phyloP scores from a whole-genome alignment of 2,113 vertebrate species.

The Microcebus tavaratra region DNA sequence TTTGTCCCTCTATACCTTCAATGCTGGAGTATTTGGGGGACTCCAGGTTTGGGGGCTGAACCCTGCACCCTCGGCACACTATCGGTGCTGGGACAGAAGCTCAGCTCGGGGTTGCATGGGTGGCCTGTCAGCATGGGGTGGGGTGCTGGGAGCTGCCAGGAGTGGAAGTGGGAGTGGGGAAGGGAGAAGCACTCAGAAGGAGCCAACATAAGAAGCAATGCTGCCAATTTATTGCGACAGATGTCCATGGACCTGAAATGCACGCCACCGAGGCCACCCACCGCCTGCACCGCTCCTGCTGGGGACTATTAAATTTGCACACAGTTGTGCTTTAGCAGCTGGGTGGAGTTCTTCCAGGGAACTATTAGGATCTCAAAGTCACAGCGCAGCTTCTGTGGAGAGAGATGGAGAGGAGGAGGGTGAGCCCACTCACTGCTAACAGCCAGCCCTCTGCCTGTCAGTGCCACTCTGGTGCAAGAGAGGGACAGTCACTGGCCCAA shows the following conservation, averaged over 20 bases:
- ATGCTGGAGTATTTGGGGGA: not conserved
- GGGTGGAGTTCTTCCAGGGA: conserved; percentile 86
- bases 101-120: not conserved
- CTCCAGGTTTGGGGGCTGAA: not conserved
- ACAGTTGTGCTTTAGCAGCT: conserved; percentile 86
- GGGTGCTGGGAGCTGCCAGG: not conserved
- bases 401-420: not conserved
- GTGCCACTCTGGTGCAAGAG: no score
- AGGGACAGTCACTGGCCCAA: not conserved
- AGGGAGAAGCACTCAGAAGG: not conserved
- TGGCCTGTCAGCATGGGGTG: not conserved
- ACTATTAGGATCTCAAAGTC: conserved; percentile 89
- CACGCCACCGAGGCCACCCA: not conserved
- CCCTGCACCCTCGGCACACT: no score
- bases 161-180: accelerated
- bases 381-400: conserved; percentile 87
- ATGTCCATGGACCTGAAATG: not conserved
- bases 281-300: accelerated
- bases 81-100: not conserved
- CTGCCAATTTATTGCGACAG: conserved; percentile 39
- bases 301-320: not conserved
- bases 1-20: not conserved
- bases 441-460: not conserved
- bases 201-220: not conserved
- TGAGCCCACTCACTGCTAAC: not conserved